Evolutionary conservation across 64 coral and sea anemone species (phyloP).

Genomic region (Montipora capricornis): DNA sequence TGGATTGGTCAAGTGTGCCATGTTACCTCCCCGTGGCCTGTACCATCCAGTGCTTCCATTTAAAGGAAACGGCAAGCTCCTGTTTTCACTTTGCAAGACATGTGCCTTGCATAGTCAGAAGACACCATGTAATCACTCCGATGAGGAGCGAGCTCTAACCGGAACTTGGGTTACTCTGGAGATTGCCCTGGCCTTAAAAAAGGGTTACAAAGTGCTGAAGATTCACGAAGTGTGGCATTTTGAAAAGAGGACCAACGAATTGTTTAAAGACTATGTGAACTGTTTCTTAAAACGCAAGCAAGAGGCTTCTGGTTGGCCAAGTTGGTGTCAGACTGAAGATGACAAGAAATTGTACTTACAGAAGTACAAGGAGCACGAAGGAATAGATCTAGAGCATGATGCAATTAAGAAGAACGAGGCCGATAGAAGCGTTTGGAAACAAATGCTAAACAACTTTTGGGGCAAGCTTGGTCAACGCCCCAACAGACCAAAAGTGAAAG

Average conservation of each 20-base stretch:
- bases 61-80: background rate
- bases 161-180: conserved; percentile 17
- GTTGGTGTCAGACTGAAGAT: background rate
- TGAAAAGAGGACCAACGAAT: background rate
- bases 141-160: background rate
- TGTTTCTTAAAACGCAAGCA: conserved; percentile 49
- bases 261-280: conserved; percentile 25
- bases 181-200: conserved; percentile 26
- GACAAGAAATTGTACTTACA: conserved; percentile 12
- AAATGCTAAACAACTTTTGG: conserved; percentile 37
- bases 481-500: background rate
- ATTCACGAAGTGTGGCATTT: conserved; percentile 70
- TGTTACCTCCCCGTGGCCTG: conserved; percentile 36
- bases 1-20: conserved; percentile 28
- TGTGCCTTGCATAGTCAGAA: background rate
- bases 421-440: background rate
- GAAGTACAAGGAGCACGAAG: conserved; percentile 15
- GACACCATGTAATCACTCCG: conserved; percentile 8
- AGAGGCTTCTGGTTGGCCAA: conserved; percentile 32
- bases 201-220: conserved; percentile 20
- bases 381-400: conserved; percentile 10
- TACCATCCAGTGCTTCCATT: conserved; percentile 40
- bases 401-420: conserved; percentile 22
- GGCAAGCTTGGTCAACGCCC: conserved; percentile 25
- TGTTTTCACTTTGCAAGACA: conserved; percentile 16